Base-by-base conservation (phyloP, 1,140 invertebrate genomes). In the Eumaeus atala region DNA sequence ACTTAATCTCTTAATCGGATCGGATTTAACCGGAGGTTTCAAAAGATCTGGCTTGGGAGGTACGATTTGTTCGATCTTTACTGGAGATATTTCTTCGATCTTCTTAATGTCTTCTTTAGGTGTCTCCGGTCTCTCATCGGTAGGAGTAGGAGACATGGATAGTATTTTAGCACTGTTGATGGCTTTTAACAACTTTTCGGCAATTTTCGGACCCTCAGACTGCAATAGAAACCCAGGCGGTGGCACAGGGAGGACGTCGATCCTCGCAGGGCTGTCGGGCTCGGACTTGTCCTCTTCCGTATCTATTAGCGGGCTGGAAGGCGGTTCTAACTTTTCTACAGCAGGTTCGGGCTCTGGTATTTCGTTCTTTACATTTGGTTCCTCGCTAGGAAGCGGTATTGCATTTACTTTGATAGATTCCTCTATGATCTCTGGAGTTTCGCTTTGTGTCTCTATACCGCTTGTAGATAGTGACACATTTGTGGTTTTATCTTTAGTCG, bases 141-240 rank as follows among this genome's bases (percentile, higher is more conserved):
- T 56, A 0, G 79, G 79, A 0, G 84, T 81, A 7, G 84, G 81
- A 0, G 84, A 87, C 71, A 83, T 84, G 0, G 86, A 87, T 4
- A 84, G 58, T 40, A 80, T 67, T 56, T 87, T 89, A 11, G 87
- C 87, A 48, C 86, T 90, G 70, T 81, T 90, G 66, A 83, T 88
- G 66, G 89, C 89, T 70, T 90, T 89, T 4, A 91, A 74, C 4
- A 91, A 78, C 70, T 90, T 91, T 58, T 91, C 90, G 3, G 90
- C 90, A 61, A 91, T 91, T 59, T 90, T 90, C 10, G 89, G 88
- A 5, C 85, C 85, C 64, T 87, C 86, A 0, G 86, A 83, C 54
- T 88, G 87, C 21, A 89, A 64, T 1, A 87, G 62, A 63, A 88
- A 89, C 1, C 66, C 83, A 1, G 81, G 81, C 6, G 86, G 87